Evolutionary conservation across 2,113 vertebrate species (phyloP).

Genomic region (Toxostoma redivivum): DNA sequence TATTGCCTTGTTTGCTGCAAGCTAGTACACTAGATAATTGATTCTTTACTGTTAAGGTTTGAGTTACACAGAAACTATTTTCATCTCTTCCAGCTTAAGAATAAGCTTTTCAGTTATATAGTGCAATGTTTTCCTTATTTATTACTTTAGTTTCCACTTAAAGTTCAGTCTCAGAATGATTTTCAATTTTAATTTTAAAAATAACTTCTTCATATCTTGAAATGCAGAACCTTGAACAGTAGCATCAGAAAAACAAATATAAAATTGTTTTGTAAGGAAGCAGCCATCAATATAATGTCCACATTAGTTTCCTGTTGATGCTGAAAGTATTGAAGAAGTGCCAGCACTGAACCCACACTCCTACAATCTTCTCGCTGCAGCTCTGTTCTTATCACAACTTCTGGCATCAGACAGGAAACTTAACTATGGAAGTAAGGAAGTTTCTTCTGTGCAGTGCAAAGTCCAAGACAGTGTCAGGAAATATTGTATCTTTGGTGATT

Average conservation of each 20-base stretch:
- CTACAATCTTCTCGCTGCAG: conserved; percentile 75
- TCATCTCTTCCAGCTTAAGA: neutral
- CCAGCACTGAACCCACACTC: conserved; percentile 64
- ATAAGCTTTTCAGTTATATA: neutral
- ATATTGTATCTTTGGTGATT: conserved; percentile 53
- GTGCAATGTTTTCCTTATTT: neutral
- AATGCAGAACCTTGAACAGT: conserved; percentile 65
- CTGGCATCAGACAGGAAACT: conserved; percentile 75
- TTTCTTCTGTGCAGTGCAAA: conserved; percentile 66
- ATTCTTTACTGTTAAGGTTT: neutral
- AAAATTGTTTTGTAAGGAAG: conserved; percentile 76
- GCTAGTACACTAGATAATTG: neutral
- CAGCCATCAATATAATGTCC: conserved; percentile 76
- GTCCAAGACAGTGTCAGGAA: conserved; percentile 63
- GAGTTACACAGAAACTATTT: neutral
- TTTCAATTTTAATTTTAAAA: conserved; percentile 21
- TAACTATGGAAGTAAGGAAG: conserved; percentile 74
- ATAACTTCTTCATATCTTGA: conserved; percentile 61
- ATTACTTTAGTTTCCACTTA: neutral
- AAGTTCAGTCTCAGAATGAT: neutral
- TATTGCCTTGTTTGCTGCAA: neutral
- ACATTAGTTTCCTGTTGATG: conserved; percentile 81
- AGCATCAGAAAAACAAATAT: conserved; percentile 71
- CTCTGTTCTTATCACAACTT: conserved; percentile 72
- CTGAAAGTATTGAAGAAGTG: conserved; percentile 71